Percentiles rank a stretch among this genome's conserved stretches.
These are phyloP conservation scores for Lochmaea capreae DNA, from an alignment of 2,888 invertebrate species.

Conservation along the genomic window DNA sequence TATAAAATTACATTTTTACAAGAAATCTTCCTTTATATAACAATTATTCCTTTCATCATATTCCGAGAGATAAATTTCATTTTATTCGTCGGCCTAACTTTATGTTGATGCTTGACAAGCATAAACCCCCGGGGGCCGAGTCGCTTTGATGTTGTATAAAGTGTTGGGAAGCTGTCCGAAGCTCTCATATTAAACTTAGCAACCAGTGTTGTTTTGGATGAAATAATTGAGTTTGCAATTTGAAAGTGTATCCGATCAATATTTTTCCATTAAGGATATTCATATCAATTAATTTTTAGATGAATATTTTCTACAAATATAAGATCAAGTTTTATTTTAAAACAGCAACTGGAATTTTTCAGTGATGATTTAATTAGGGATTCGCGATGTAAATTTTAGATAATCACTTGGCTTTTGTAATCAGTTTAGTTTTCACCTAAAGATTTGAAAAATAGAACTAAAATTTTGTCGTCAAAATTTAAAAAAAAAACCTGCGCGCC, in stretches of 20 bases:
- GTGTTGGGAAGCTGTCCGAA: background rate
- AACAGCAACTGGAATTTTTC: too few species aligned
- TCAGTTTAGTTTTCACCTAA: too few species aligned
- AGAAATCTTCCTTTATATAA: too few species aligned
- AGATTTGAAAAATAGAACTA: too few species aligned
- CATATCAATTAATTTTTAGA: background rate
- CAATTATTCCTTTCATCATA: background rate
- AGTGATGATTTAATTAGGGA: too few species aligned
- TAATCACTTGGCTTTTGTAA: too few species aligned
- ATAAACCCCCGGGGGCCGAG: background rate
- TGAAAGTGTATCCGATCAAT: background rate
- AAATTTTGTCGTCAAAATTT: too few species aligned
- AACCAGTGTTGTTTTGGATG: background rate
- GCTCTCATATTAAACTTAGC: background rate
- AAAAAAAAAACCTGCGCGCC: too few species aligned
- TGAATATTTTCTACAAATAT: too few species aligned
- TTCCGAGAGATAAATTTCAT: background rate
- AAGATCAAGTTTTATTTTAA: too few species aligned
- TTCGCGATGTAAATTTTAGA: too few species aligned
- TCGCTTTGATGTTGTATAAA: conserved; percentile 2
- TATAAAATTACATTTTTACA: too few species aligned
- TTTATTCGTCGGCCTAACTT: background rate
- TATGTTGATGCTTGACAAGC: background rate
- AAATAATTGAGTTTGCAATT: background rate
- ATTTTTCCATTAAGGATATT: background rate